Conservation (phyloP, 2,888 invertebrate species). For the Masnerella sp. region DNA sequence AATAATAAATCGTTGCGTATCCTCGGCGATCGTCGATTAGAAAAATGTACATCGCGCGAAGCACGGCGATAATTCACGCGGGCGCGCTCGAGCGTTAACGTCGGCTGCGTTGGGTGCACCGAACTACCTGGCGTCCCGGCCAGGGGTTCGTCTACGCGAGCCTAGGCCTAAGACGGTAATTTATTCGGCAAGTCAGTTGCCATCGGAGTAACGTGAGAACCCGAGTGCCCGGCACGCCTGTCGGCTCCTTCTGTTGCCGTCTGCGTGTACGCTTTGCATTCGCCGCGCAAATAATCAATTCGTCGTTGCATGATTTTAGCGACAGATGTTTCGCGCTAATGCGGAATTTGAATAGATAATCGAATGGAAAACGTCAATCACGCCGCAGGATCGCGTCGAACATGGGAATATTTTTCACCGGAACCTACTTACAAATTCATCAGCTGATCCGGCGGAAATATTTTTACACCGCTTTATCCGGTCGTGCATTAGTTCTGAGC, state of each 20-base stretch:
- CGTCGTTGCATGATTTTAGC: conserved; percentile 10
- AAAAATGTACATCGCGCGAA: conserved; percentile 37
- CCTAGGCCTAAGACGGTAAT: conserved; percentile 66
- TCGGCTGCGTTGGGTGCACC: conserved; percentile 66
- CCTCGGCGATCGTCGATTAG: conserved; percentile 25
- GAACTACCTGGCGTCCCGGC: conserved; percentile 58
- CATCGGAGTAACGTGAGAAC: conserved; percentile 73
- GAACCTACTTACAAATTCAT: too few relatives aligned
- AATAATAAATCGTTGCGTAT: conserved; percentile 38
- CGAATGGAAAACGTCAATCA: not conserved
- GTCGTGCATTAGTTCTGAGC: too few relatives aligned
- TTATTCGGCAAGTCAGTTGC: conserved; percentile 70
- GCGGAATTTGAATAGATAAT: conserved; percentile 29
- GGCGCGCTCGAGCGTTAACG: conserved; percentile 55
- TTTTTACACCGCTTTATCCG: too few relatives aligned
- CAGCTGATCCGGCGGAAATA: too few relatives aligned
- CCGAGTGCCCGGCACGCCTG: conserved; percentile 34
- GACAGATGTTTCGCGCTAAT: conserved; percentile 34
- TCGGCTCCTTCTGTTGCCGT: conserved; percentile 51
- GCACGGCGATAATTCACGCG: conserved; percentile 46
- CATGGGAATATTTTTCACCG: too few relatives aligned
- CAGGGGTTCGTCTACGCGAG: conserved; percentile 64
- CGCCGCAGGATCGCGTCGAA: too few relatives aligned
- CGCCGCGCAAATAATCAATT: conserved; percentile 30
- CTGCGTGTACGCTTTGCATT: conserved; percentile 64